Base-by-base conservation (phyloP, 2,888 invertebrate species). In the Apodemia mormo region DNA sequence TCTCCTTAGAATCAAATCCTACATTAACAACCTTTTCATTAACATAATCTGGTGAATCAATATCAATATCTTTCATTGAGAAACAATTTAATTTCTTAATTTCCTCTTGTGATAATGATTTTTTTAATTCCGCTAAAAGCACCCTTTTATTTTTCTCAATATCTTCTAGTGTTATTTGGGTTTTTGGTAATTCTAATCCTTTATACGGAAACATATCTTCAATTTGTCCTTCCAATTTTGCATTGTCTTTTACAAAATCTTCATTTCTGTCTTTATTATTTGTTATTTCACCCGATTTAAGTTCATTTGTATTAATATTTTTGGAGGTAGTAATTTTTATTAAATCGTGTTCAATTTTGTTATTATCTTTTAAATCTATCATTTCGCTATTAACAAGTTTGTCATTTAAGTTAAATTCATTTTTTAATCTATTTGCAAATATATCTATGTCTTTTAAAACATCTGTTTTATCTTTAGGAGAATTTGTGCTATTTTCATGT, bases 41-140 rank as follows among this genome's bases (percentile, higher is more conserved):
- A 0, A 89, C 84, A 56, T 87, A 89, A 61, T 74, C 76, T 0
- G 86, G 79, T 0, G 86, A 79, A 68, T 92, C 92, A 12, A 92
- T 89, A 70, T 93, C 82, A 0, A 93, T 83, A 70, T 94, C 93
- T 33, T 82, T 82, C 93, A 94, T 93, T n/a, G 92, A 90, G 76
- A 93, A 94, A 71, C 93, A 93, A 33, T 87, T 86, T 43, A 90
- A 68, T 14, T 86, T 86, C 70, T 83, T 83, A 30, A 88, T 76
- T 61, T 89, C 85, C 0, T 85, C 86, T 2, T 72, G 70, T 0
- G 81, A 56, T 64, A 89, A 65, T 0, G 75, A 75, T 1, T 77
- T 74, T 73, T 87, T 91, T 1, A 92, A 72, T 67, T 82, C 77
- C 0, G 75, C 72, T 45, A 94, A 71, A 1, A 94, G 73, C 1